Conservation (phyloP, 2,113 vertebrate genomes). For the Calyptomena viridis region DNA sequence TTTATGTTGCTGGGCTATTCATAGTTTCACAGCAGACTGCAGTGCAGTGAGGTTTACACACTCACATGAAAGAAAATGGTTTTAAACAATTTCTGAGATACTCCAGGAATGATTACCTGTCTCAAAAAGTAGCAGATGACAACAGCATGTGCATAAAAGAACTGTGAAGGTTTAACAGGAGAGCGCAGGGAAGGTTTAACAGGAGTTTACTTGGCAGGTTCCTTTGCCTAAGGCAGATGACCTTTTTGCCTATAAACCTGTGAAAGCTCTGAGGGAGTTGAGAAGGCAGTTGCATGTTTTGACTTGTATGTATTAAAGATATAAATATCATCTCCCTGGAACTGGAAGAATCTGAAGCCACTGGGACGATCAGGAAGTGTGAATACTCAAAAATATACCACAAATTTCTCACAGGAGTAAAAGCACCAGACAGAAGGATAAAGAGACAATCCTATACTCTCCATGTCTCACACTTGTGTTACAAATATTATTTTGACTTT, state of each 20-base stretch:
- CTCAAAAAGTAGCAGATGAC: not conserved
- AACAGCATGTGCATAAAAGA: not conserved
- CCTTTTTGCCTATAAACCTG: not conserved
- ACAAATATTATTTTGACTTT: not conserved
- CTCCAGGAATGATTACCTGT: not conserved
- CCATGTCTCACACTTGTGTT: not conserved
- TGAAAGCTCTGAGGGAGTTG: not conserved
- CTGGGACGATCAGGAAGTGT: not conserved
- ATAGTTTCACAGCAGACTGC: not conserved
- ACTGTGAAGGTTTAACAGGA: not conserved
- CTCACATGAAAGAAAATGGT: not conserved
- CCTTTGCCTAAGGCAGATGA: not conserved
- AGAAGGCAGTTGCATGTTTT: not conserved
- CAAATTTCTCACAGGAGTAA: not conserved
- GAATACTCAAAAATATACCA: not conserved
- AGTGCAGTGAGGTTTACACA: not conserved
- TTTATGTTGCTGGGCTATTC: not conserved
- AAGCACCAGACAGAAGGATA: not conserved
- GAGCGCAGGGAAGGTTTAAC: not conserved
- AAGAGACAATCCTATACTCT: not conserved
- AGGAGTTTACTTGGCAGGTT: not conserved
- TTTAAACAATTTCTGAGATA: not conserved
- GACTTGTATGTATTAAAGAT: not conserved
- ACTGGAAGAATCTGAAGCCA: not conserved
- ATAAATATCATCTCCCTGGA: not conserved